Base-by-base conservation (phyloP, 1,140 invertebrate species). In the Sinonovacula constricta region DNA sequence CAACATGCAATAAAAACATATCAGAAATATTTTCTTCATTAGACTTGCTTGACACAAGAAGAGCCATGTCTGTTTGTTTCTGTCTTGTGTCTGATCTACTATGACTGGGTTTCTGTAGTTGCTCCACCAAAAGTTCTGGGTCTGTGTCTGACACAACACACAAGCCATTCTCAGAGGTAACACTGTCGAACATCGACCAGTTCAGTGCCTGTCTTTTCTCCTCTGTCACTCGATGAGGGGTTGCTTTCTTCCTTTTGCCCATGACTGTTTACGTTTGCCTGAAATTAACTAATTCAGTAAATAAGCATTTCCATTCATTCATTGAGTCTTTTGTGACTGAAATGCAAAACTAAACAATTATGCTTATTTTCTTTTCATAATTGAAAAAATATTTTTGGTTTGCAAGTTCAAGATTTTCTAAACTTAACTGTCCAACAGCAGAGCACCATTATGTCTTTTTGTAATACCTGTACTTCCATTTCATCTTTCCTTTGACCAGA, bases 121-220 rank as follows among this genome's bases (percentile, higher is more conserved):
- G n/a, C n/a, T 85, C 83, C 24, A 74, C 49, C 39, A 79, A 28
- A 10, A 82, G 62, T 28, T 12, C n/a, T 12, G 81, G 70, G 49
- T 87, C 84, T 36, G 78, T 67, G 69, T 87, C 84, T 28, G 28
- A 45, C 26, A 84, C 60, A 39, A 88, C 72, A 14, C 68, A 34
- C 4, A 83, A n/a, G 10, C 36, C 56, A 12, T 57, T 45, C 30
- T 75, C 63, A 31, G 30, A 33, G 14, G 59, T 33, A 51, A 26
- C 60, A 36, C 79, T 65, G 15, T 87, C 86, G 24, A 75, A 34
- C 85, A 89, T 87, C 69, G 87, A 88, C 89, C 89, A 90, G 70
- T 84, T 67, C 65, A 87, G 24, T 26, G 75, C 76, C 57, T 81
- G 78, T 33, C 87, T 79, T 72, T 88, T 87, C 10, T 79, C 85